A percentile compares a stretch with the other conserved stretches of the same genome.
Conservation (phyloP, 2,888 invertebrate species). For the Drosophila formosana region DNA sequence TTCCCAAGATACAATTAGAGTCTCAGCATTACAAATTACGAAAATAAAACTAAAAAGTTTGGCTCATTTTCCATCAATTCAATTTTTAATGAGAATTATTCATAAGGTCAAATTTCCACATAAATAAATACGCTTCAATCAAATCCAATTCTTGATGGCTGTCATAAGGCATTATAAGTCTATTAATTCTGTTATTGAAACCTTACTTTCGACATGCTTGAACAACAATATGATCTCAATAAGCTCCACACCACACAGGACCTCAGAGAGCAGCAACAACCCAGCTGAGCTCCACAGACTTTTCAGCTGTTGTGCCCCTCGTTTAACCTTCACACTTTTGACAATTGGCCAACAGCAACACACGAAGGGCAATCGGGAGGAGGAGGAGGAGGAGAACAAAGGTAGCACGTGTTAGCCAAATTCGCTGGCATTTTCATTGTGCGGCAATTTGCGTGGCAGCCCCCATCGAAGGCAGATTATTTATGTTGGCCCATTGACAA, state of each 20-base stretch:
- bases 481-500: conserved; percentile 58
- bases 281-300: no score
- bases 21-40: no score
- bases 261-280: background rate
- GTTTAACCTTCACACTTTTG: conserved; percentile 62
- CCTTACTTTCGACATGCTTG: background rate
- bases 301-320: conserved; percentile 20
- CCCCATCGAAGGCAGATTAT: conserved; percentile 49
- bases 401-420: conserved; percentile 27
- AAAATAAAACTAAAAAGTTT: no score
- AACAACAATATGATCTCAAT: conserved; percentile 11
- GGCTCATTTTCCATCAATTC: no score
- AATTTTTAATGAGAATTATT: background rate
- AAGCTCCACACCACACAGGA: background rate
- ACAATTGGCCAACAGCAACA: conserved; percentile 43
- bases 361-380: no score
- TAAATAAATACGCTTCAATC: background rate
- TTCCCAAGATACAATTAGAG: no score
- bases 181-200: conserved; percentile 9
- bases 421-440: conserved; percentile 51
- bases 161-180: background rate
- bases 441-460: conserved; percentile 53
- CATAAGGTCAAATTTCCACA: background rate
- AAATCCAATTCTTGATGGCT: background rate
- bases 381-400: conserved; percentile 9